A percentile compares a stretch with the other conserved stretches of the same genome.
These are phyloP conservation scores for Myotis planiceps DNA, from an alignment of 2,797 vertebrate species.

Conservation along the genomic window DNA sequence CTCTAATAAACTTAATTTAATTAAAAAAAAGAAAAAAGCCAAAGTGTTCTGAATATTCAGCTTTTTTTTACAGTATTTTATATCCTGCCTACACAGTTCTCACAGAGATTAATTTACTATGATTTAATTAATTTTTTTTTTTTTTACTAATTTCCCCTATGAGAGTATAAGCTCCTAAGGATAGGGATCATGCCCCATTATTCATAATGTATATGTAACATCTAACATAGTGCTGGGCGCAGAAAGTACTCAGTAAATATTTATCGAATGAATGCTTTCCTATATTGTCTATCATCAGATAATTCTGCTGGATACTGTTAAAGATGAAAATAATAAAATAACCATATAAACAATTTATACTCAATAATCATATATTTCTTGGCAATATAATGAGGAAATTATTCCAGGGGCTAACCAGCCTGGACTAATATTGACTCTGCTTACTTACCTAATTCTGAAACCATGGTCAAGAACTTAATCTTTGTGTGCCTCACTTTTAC, in stretches of 20 bases:
- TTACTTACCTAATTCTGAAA: not conserved
- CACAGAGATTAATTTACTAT: conserved; percentile 8
- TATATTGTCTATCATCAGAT: not conserved
- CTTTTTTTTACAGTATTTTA: not conserved
- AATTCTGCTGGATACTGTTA: not conserved
- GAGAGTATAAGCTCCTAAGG: not conserved
- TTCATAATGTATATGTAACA: not conserved
- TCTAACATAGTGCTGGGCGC: not conserved
- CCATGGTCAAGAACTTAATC: not conserved
- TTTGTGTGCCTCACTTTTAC: not conserved
- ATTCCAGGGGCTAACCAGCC: not conserved
- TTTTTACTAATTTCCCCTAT: not conserved
- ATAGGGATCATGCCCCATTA: not conserved
- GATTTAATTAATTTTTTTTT: not conserved
- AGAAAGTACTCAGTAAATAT: not conserved
- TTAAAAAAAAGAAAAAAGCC: not conserved
- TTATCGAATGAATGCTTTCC: not conserved
- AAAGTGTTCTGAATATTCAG: conserved; percentile 20
- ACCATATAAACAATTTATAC: not conserved
- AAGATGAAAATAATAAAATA: not conserved
- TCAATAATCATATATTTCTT: not conserved
- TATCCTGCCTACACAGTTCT: not conserved
- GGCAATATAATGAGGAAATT: not conserved
- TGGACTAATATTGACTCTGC: not conserved
- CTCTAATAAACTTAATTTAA: not conserved